Evolutionary conservation across 2,797 vertebrate genomes (phyloP), one percentile per base, ranked within the genome.

Genomic region (Pyrocephalus nanus): DNA sequence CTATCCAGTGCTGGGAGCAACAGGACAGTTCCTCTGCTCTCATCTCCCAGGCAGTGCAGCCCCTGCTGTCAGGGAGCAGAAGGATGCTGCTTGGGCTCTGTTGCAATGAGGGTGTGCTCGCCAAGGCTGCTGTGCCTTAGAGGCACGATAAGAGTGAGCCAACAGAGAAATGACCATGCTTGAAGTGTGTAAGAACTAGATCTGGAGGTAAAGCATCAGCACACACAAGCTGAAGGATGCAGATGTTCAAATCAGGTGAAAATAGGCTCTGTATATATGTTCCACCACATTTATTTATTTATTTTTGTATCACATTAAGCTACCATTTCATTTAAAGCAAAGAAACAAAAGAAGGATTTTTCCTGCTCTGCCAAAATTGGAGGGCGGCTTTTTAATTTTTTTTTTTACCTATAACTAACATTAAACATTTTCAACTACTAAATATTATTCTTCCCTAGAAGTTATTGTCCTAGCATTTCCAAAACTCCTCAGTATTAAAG

Each of bases 61-160:
- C 57, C 18, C 48, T 43, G 5, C 1, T 32, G 38, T 29, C 29
- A 12, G 26, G 47, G 34, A 47, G 43, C 58, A 17, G 58, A 0
- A 54, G 50, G 47, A 70, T 15, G 47, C 48, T 40, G 67, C 17
- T 21, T 40, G 22, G 6, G 12, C 42, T 70, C 51, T 53, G 54
- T 2, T 69, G 51, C 57, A 25, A 11, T 14, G 43, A 20, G 11
- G 1, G 1, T 2, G 10, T 7, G 5, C 27, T 69, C 47, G 60
- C 55, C 76, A 61, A 51, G 22, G 51, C 42, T 78, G 70, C 67
- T 45, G 51, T 21, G 73, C 62, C 53, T 79, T 47, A 19, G 6
- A 57, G 48, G 16, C 1, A 20, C 6, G 8, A 50, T 23, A 51
- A 45, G 50, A 4, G 21, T 20, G 47, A 77, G 65, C 25, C 60